Evolutionary conservation across 1,140 invertebrate genomes (phyloP).

Genomic region (Conus ventricosus): DNA sequence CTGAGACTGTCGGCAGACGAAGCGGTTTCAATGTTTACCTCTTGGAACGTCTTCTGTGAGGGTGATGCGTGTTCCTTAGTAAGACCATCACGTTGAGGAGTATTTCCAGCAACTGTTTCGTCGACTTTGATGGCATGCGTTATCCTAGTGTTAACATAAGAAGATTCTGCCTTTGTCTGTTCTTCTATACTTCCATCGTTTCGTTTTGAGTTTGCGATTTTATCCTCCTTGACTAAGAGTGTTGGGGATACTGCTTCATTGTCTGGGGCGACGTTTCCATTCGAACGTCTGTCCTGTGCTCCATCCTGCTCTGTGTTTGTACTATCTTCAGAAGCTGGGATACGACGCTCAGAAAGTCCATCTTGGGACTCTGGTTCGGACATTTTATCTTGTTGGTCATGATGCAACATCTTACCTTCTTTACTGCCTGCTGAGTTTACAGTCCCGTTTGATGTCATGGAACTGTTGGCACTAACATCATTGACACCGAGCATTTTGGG

Average conservation of each 20-base stretch:
- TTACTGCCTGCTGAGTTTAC: not conserved
- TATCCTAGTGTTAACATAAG: not conserved
- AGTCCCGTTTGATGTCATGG: not conserved
- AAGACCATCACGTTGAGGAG: not conserved
- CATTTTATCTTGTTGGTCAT: not conserved
- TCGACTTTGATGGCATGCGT: not conserved
- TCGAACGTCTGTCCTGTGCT: not conserved
- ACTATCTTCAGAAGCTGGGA: too few relatives aligned
- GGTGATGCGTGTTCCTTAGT: not conserved
- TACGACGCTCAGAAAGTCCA: too few relatives aligned
- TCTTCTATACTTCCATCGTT: not conserved
- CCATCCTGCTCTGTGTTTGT: not conserved
- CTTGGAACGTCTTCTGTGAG: not conserved
- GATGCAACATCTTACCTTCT: not conserved
- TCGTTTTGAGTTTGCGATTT: not conserved
- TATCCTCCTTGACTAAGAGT: not conserved
- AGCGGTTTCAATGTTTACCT: not conserved
- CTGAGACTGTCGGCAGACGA: not conserved
- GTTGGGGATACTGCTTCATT: not conserved
- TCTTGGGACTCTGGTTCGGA: too few relatives aligned
- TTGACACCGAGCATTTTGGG: not conserved
- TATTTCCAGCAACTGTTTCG: not conserved
- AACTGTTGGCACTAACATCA: not conserved
- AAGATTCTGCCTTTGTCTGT: not conserved
- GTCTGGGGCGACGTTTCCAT: not conserved